Evolutionary conservation across 2,888 invertebrate species (phyloP).

Genomic region (Perdita meconis): DNA sequence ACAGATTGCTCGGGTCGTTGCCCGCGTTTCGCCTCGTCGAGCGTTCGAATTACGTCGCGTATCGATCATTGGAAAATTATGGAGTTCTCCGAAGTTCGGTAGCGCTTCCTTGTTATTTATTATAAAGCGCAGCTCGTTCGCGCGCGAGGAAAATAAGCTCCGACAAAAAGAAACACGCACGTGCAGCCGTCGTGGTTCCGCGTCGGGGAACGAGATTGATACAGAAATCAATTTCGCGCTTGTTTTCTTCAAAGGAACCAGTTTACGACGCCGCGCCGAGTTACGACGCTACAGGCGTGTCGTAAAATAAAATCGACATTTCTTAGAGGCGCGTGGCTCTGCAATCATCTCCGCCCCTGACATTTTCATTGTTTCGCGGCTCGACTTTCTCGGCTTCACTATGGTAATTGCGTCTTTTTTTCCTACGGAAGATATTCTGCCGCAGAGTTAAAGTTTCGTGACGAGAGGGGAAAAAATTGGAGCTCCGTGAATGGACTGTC

Average conservation of each 20-base stretch:
- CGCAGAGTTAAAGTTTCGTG: not conserved
- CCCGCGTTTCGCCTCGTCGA: not conserved
- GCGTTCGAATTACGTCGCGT: no score
- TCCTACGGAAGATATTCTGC: slow-evolving; percentile 2
- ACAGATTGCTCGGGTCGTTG: slow-evolving; percentile 13
- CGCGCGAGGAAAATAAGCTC: not conserved
- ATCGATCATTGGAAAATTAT: not conserved
- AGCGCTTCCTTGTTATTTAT: not conserved
- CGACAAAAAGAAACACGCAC: not conserved
- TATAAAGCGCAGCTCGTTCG: not conserved
- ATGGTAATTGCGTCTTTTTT: slow-evolving; percentile 1
- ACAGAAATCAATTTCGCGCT: slow-evolving; percentile 36
- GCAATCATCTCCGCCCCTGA: not conserved
- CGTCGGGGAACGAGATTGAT: slow-evolving; percentile 39
- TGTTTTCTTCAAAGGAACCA: not conserved
- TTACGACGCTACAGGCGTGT: not conserved
- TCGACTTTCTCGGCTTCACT: not conserved
- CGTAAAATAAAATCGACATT: slow-evolving; percentile 25
- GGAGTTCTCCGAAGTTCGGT: not conserved
- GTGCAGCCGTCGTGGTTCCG: not conserved
- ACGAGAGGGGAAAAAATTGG: slow-evolving; percentile 4
- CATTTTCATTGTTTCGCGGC: not conserved
- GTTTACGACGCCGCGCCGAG: not conserved
- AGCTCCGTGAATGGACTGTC: slow-evolving; percentile 32
- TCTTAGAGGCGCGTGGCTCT: not conserved